Evolutionary conservation across 2,888 invertebrate genomes (phyloP).

Genomic region (Steromphala cineraria): DNA sequence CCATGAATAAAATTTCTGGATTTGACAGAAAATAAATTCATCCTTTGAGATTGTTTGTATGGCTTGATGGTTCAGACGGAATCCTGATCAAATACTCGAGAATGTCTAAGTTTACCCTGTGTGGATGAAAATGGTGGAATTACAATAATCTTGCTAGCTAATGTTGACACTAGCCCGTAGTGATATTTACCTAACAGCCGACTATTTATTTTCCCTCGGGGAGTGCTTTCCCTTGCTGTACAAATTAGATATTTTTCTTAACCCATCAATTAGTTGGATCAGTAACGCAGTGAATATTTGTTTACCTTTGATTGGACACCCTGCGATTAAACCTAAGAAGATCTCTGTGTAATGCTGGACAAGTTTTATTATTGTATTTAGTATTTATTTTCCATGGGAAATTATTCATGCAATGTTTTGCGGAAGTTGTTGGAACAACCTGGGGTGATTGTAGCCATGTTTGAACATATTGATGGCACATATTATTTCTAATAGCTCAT

Average conservation of each 20-base stretch:
- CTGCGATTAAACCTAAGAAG: constrained; percentile 14
- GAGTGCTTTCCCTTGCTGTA: constrained; percentile 11
- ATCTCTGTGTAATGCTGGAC: neutral
- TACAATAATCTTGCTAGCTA: neutral
- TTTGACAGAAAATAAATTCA: constrained; percentile 21
- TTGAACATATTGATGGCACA: neutral
- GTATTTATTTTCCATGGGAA: constrained; percentile 7
- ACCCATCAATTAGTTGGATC: constrained; percentile 17
- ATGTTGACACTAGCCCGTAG: constrained; percentile 1
- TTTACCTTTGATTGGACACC: constrained; percentile 4
- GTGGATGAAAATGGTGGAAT: constrained; percentile 13
- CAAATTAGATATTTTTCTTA: constrained; percentile 21
- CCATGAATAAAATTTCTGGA: constrained; percentile 20
- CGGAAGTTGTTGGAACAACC: neutral
- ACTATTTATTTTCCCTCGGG: constrained; percentile 11
- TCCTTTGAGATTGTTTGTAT: constrained; percentile 11
- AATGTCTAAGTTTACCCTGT: constrained; percentile 11
- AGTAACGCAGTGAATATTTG: neutral
- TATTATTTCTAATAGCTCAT: neutral
- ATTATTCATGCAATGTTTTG: constrained; percentile 5
- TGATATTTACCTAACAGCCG: constrained; percentile 13
- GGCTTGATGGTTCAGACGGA: constrained; percentile 9
- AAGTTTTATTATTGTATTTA: neutral
- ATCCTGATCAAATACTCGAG: neutral
- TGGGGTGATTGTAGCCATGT: neutral